Evolutionary conservation across 2,888 invertebrate genomes (phyloP), one percentile per base, ranked within the genome.

Genomic region (Electrophaes corylata): DNA sequence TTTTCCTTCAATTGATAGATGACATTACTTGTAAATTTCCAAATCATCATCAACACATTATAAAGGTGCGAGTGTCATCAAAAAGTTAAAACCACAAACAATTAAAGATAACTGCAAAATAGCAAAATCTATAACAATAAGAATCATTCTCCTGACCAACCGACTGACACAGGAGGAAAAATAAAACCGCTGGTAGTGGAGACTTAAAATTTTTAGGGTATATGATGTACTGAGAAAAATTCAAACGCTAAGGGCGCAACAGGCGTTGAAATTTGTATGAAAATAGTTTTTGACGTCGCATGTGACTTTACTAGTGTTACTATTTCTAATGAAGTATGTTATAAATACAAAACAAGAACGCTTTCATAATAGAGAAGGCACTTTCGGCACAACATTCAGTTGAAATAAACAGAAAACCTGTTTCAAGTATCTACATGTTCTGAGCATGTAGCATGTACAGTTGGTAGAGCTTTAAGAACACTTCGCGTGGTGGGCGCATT

Each of bases 381-480:
- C 43, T 51, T 49, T 40, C 39, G 33, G 47, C 23, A 43, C 18
- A 43, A 47, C 55, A 52, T 41, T 47, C n/a, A 52, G 3, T 44
- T 54, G 47, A 18, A 23, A 14, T 37, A n/a, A n/a, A 55, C 33
- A 43, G 12, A 41, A 41, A 53, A 19, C 6, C 41, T 43, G 35
- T 47, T 62, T 47, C 35, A 58, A 63, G 59, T 53, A n/a, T n/a
- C n/a, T n/a, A 46, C 45, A 57, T 58, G 62, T 53, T 62, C 56
- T 39, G 53, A 60, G 66, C 55, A 67, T 66, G 65, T 61, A 50
- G 49, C 63, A 57, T 62, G 69, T 64, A 73, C 62, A 47, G 72
- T 76, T 75, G 76, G 73, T 79, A 81, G 79, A 79, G 78, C 75
- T 76, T 67, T 68, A 58, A 68, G 71, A 69, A 73, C 72, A 70